A percentile compares a stretch with the other conserved stretches of the same genome.
Evolutionary conservation across 2,888 invertebrate genomes (phyloP).

Genomic region (Globia sparganii): DNA sequence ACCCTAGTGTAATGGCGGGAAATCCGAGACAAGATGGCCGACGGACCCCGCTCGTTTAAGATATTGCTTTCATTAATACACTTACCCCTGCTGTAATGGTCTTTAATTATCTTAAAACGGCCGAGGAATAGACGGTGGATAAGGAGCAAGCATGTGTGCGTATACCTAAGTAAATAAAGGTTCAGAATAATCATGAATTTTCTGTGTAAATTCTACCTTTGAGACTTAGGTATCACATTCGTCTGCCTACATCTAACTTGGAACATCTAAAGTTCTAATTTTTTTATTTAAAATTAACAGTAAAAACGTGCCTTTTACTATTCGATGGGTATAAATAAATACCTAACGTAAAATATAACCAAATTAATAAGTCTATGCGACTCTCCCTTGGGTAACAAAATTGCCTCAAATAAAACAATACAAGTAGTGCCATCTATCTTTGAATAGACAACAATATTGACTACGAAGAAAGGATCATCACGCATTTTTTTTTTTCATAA

Average conservation of each 20-base stretch:
- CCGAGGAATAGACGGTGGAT: slow-evolving; percentile 13
- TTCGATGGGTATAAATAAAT: not conserved
- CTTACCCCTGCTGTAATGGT: slow-evolving; percentile 66
- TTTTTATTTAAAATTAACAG: not conserved
- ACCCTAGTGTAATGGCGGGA: slow-evolving; percentile 75
- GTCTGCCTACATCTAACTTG: not conserved
- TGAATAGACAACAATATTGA: slow-evolving; percentile 29
- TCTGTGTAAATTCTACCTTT: not conserved
- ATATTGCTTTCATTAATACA: slow-evolving; percentile 75
- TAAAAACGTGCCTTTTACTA: not conserved
- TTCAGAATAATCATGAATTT: not conserved
- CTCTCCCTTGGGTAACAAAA: not conserved
- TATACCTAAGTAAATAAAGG: not conserved
- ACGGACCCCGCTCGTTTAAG: slow-evolving; percentile 69
- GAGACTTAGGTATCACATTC: not conserved
- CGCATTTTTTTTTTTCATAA: too few relatives aligned
- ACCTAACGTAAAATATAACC: not conserved
- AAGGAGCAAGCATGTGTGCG: slow-evolving; percentile 6
- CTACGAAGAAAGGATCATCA: slow-evolving; percentile 17
- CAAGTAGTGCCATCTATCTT: slow-evolving; percentile 73
- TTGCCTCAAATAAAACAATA: slow-evolving; percentile 12
- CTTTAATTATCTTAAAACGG: slow-evolving; percentile 69
- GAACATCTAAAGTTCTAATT: not conserved
- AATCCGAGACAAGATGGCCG: slow-evolving; percentile 84
- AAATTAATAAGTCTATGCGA: not conserved